Evolutionary conservation across 2,113 vertebrate species (phyloP).

Genomic region (Furnarius figulus): DNA sequence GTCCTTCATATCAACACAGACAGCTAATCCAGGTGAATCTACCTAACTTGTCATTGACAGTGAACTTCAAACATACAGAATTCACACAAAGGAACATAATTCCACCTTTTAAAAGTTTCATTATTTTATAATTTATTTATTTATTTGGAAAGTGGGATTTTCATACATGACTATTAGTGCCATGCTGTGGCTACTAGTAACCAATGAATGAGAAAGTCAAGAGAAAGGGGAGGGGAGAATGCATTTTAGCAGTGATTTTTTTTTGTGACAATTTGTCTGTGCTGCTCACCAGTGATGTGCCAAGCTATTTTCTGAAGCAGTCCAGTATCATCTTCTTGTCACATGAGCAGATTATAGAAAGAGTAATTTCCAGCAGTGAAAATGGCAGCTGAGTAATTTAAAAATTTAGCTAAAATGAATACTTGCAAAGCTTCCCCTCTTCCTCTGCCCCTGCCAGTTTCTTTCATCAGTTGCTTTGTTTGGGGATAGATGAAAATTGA

Average conservation of each 20-base stretch:
- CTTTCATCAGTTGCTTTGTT: neutral
- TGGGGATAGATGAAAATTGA: neutral
- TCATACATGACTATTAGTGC: neutral
- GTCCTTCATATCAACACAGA: slow-evolving; percentile 64
- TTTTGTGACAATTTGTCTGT: slow-evolving; percentile 27
- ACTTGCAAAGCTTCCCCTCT: neutral
- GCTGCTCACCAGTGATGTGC: neutral
- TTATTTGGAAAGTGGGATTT: neutral
- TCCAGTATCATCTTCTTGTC: neutral
- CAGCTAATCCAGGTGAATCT: slow-evolving; percentile 67
- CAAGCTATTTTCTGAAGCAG: neutral
- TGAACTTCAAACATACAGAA: slow-evolving; percentile 38
- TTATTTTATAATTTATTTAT: neutral
- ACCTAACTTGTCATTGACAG: slow-evolving; percentile 56
- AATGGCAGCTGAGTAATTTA: neutral
- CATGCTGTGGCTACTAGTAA: neutral
- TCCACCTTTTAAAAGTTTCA: neutral
- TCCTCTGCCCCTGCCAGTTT: neutral
- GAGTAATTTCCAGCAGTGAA: slow-evolving; percentile 17
- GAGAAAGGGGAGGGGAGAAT: neutral
- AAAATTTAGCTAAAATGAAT: neutral
- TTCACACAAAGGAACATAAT: neutral
- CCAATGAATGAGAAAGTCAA: neutral
- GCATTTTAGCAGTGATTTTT: neutral
- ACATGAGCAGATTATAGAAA: neutral